Percentiles rank a stretch among this genome's conserved stretches.
These are phyloP conservation scores for Sturmia bella DNA, from an alignment of 2,888 invertebrate species.

Conservation along the genomic window DNA sequence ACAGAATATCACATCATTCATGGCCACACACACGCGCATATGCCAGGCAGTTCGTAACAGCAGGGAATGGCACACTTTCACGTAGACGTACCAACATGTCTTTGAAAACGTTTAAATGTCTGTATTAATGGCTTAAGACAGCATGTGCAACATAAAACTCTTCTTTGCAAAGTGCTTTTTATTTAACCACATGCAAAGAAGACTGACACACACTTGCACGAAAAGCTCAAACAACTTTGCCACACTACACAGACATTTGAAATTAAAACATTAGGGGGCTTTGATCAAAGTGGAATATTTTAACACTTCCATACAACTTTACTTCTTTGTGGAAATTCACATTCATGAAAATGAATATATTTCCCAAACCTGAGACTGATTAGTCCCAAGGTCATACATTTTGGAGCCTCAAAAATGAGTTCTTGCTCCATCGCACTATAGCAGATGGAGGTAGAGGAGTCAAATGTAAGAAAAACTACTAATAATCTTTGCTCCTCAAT, in stretches of 20 bases:
- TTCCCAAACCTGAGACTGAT: no score
- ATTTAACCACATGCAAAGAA: not conserved
- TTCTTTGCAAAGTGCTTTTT: constrained; percentile 33
- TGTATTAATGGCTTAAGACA: constrained; percentile 33
- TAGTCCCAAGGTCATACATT: no score
- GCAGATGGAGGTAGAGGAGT: no score
- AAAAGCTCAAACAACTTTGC: not conserved
- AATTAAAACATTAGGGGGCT: not conserved
- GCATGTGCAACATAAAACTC: constrained; percentile 28
- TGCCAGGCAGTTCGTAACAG: not conserved
- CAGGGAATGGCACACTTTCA: not conserved
- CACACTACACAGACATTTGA: not conserved
- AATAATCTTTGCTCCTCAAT: no score
- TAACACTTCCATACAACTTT: no score
- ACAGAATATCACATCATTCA: not conserved
- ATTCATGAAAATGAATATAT: no score
- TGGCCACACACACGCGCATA: not conserved
- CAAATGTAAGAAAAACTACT: no score
- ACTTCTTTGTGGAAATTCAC: no score
- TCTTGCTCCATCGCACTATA: no score
- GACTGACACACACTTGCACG: not conserved
- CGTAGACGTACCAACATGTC: not conserved
- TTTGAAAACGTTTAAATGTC: not conserved
- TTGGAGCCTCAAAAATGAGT: no score
- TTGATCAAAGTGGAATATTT: no score